These are phyloP conservation scores for Heterochromis multidens DNA, from an alignment of 2,113 vertebrate genomes.

Conservation along the genomic window DNA sequence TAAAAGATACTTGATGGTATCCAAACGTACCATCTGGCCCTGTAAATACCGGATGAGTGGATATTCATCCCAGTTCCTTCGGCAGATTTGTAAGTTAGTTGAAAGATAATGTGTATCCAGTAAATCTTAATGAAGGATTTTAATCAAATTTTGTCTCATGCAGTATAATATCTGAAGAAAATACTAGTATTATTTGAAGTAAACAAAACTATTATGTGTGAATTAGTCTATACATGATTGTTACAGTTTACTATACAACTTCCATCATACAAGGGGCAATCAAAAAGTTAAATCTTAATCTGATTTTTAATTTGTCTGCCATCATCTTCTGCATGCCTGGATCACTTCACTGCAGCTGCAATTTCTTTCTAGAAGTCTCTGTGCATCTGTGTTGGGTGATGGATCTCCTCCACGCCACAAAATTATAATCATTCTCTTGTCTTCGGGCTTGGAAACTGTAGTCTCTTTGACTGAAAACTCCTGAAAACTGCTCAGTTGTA, in stretches of 20 bases:
- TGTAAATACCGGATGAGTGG: slow-evolving; percentile 53
- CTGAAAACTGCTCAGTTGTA: background rate
- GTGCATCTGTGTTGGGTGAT: background rate
- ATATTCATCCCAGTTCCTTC: slow-evolving; percentile 22
- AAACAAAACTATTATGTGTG: background rate
- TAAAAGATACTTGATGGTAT: slow-evolving; percentile 35
- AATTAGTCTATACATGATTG: background rate
- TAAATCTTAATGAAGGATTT: background rate
- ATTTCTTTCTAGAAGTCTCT: background rate
- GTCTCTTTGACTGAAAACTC: background rate
- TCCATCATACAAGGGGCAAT: background rate
- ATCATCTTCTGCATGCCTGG: background rate
- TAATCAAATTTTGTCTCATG: background rate
- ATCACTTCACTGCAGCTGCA: background rate
- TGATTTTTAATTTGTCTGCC: background rate
- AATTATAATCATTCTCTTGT: background rate
- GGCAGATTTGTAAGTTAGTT: slow-evolving; percentile 23
- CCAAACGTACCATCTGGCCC: slow-evolving; percentile 60
- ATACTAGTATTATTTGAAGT: background rate
- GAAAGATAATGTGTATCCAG: slow-evolving; percentile 13
- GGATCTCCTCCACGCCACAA: background rate
- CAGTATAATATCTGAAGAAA: background rate
- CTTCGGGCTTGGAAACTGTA: background rate
- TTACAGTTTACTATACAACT: background rate
- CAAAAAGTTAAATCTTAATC: background rate